Percentiles rank a stretch among this genome's conserved stretches.
These are phyloP conservation scores for Patella caerulea DNA, from an alignment of 2,888 invertebrate genomes.

Conservation along the genomic window DNA sequence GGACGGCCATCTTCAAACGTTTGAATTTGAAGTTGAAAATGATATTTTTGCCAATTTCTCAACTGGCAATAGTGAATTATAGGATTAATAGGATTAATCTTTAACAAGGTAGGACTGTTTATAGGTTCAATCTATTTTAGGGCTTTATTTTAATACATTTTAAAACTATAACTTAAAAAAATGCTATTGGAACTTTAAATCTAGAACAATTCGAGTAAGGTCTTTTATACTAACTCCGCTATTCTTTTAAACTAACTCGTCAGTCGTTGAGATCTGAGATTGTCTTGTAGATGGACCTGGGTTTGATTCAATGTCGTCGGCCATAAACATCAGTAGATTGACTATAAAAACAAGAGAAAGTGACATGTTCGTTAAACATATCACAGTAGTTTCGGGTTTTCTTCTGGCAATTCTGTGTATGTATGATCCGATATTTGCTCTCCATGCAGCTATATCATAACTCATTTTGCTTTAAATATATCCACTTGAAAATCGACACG, in stretches of 20 bases:
- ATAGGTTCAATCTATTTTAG: no score
- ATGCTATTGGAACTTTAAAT: no score
- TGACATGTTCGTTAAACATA: neutral
- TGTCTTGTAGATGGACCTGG: neutral
- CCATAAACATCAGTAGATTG: neutral
- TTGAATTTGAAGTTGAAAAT: no score
- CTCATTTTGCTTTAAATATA: slow-evolving; percentile 2
- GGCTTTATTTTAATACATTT: no score
- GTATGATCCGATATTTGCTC: neutral
- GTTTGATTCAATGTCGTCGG: neutral
- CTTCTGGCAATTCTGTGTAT: neutral
- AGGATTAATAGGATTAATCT: no score
- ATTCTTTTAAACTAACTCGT: neutral
- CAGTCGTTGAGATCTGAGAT: neutral
- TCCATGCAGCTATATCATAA: no score
- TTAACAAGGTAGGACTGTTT: no score
- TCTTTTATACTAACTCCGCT: neutral
- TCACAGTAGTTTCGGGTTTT: neutral
- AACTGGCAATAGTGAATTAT: no score
- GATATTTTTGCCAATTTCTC: no score
- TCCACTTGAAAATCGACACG: neutral
- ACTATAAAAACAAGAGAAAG: neutral
- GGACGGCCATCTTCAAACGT: no score
- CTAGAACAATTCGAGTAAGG: neutral
- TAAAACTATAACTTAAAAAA: no score